Base-by-base conservation (phyloP, 2,113 vertebrate species). In the Australoheros scitulus region DNA sequence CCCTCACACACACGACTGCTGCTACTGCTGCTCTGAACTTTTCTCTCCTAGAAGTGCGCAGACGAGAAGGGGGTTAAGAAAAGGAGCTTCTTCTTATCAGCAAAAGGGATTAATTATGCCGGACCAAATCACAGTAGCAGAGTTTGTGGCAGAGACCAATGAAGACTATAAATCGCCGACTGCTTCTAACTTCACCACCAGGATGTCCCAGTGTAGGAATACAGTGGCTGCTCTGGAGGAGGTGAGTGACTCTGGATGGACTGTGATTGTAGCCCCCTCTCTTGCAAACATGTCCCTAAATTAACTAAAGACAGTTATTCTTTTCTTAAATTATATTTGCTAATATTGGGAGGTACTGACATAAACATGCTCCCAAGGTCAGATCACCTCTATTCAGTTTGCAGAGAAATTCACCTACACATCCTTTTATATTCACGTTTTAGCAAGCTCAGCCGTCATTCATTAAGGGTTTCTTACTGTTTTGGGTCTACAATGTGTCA, bases 151-250 rank as follows among this genome's bases (percentile, higher is more conserved):
- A 82, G 98, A 99, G 96, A 99, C 98, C 58, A 98, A 98, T 94
- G 98, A 99, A 96, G 98, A 99, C 96, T 99, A 99, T 93, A 99
- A 98, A 94, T 97, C 98, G 43, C 98, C 98, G 85, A 98, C 98
- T 65, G 97, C 98, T 86, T 99, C 98, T 72, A 99, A 97, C 97
- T 99, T 99, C 96, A 99, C 98, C 94, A 99, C 97, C 88, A 96
- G 97, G 94, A 98, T 98, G 96, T 96, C 96, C 94, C 98, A 99
- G 94, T 99, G 98, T 94, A 96, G 97, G 95, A 98, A 98, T 89
- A 99, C 97, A 1, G 98, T 99, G 95, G 84, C 97, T 76, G 97
- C 97, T 88, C 95, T 99, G 95, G 98, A 99, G 93, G 98, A 99
- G 97, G 98, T 99, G 93, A 96, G 96, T 90, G 76, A 1, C 7